phyloP scores from a whole-genome alignment of 2,888 invertebrate species.

The Venusia cambrica region DNA sequence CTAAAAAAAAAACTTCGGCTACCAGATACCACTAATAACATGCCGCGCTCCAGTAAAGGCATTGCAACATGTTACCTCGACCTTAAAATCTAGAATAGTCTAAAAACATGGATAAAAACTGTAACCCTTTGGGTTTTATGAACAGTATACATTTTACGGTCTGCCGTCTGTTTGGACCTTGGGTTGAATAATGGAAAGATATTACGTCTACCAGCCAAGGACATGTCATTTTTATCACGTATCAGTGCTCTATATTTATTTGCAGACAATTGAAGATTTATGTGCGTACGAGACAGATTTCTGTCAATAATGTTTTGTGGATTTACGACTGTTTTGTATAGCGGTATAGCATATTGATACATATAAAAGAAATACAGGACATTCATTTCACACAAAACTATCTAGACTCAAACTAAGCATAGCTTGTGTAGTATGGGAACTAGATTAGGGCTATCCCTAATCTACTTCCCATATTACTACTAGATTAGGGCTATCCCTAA shows the following conservation, averaged over 20 bases:
- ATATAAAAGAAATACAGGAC: too few species aligned
- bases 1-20: too few species aligned
- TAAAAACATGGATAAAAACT: conserved; percentile 7
- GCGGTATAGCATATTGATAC: too few species aligned
- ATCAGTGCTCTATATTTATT: conserved; percentile 59
- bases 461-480: too few species aligned
- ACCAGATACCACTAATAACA: too few species aligned
- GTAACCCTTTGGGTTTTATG: conserved; percentile 8
- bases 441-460: too few species aligned
- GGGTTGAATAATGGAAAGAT: conserved; percentile 14
- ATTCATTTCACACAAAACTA: too few species aligned
- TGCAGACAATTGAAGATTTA: conserved; percentile 56
- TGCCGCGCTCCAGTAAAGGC: too few species aligned
- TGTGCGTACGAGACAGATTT: conserved; percentile 50
- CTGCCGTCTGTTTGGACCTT: conserved; percentile 8
- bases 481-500: too few species aligned
- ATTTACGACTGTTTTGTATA: conserved; percentile 47
- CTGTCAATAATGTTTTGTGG: conserved; percentile 52
- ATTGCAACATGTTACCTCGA: too few species aligned
- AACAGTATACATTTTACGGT: conserved; percentile 6
- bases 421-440: too few species aligned
- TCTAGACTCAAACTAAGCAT: too few species aligned
- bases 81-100: conserved; percentile 5
- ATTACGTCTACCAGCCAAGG: conserved; percentile 21
- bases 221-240: conserved; percentile 40